Evolutionary conservation across 2,888 invertebrate genomes (phyloP), one percentile per base, ranked within the genome.

Genomic region (Balanococcus diminutus): DNA sequence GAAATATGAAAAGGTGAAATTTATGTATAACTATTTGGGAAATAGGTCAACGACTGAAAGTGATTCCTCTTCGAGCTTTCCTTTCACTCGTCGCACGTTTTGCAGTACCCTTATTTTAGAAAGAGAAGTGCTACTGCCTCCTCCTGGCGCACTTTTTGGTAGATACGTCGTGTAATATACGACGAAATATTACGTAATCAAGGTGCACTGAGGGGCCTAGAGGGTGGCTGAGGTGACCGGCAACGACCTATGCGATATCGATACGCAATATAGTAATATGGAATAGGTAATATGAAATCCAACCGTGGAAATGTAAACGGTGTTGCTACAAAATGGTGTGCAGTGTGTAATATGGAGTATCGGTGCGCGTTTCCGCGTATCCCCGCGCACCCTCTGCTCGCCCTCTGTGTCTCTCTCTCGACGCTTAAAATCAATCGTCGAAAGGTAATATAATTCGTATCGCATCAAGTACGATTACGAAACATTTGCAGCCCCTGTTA

Each of bases 401-500:
- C 5, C 9, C 22, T 22, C 11, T 42, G 11, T 42, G 11, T 11
- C 2, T 11, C 42, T 42, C 9, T 42, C 2, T 42, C 19, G 56
- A 46, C 46, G 11, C 2, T 56, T 67, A 79, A 79, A 79, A 79
- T 79, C 75, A 79, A 79, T 79, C 75, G 75, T 79, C 75, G 14
- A 79, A 79, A 79, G 75, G 32, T 32, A 79, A 79, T 32, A 79
- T 79, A 79, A 79, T 79, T 79, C 32, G 36, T 36, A 36, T 36
- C 75, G 75, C 75, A 28, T 67, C 67, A 28, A 67, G 67, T 67
- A 67, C 75, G 75, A 79, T 79, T 79, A 79, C 75, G 75, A 79
- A 79, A 79, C 75, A 32, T 36, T 79, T 79, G 75, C 75, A 79
- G 36, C 75, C 75, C 75, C 75, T 79, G 32, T 79, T 79, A 79